Conservation (phyloP, 2,888 invertebrate species). For the Crematogaster levior region DNA sequence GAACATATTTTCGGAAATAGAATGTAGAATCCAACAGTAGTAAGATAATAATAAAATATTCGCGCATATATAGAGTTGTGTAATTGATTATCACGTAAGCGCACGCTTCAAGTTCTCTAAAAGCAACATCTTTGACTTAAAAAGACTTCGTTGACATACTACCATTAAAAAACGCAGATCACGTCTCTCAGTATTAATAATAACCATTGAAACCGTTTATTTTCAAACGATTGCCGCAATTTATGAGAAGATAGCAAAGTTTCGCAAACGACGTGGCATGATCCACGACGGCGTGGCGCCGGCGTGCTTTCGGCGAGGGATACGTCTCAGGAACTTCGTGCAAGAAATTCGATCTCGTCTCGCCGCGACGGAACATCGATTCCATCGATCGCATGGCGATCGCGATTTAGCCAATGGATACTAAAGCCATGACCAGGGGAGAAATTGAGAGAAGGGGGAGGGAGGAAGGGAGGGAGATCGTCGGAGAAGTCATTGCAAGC, state of each 20-base stretch:
- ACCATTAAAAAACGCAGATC: not conserved
- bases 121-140: not conserved
- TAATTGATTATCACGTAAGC: not conserved
- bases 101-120: not conserved
- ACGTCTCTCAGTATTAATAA: no score
- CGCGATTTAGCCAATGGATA: conserved; percentile 63
- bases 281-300: conserved; percentile 49
- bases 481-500: conserved; percentile 57
- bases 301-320: conserved; percentile 9
- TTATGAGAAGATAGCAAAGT: conserved; percentile 11
- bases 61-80: not conserved
- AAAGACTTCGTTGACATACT: not conserved
- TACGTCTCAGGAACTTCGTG: conserved; percentile 36
- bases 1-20: not conserved
- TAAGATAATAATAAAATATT: no score
- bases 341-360: conserved; percentile 65
- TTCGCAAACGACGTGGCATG: conserved; percentile 52
- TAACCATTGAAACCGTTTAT: not conserved
- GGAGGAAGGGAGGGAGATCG: conserved; percentile 57
- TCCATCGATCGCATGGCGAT: conserved; percentile 65
- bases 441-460: conserved; percentile 61
- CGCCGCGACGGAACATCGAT: conserved; percentile 63
- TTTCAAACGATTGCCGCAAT: not conserved
- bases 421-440: conserved; percentile 59
- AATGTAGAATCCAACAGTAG: not conserved